Conservation (phyloP, 2,888 invertebrate genomes). For the Aspidapion aeneum region DNA sequence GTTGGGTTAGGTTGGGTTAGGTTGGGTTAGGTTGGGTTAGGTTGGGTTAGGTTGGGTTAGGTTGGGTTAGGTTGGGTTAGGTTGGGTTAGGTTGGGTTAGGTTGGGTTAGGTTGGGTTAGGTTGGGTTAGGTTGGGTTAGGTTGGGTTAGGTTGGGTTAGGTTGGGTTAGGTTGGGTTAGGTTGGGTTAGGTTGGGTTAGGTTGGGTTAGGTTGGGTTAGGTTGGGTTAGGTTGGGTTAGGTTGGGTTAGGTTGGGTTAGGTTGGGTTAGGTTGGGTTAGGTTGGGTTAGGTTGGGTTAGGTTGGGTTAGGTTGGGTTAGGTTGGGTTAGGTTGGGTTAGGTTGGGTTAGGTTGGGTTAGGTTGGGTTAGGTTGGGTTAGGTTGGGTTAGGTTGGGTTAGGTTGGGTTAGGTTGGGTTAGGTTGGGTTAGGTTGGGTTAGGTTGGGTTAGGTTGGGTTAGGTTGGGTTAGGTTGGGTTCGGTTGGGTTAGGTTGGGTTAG, state of each 20-base stretch:
- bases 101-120: background rate
- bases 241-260: background rate
- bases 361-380: slow-evolving; percentile 21
- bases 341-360: slow-evolving; percentile 7
- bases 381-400: slow-evolving; percentile 7
- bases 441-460: background rate
- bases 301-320: slow-evolving; percentile 19
- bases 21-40: too few relatives aligned
- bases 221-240: background rate
- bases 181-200: background rate
- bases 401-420: background rate
- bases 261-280: slow-evolving; percentile 11
- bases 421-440: background rate
- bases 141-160: background rate
- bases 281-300: slow-evolving; percentile 20
- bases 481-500: slow-evolving; percentile 3
- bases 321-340: background rate
- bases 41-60: too few relatives aligned
- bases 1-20: too few relatives aligned
- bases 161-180: background rate
- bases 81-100: too few relatives aligned
- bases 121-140: background rate
- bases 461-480: slow-evolving; percentile 45
- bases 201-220: background rate
- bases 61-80: too few relatives aligned